These are phyloP conservation scores for Zootoca vivipara DNA, from an alignment of 2,113 vertebrate genomes.

Conservation along the genomic window DNA sequence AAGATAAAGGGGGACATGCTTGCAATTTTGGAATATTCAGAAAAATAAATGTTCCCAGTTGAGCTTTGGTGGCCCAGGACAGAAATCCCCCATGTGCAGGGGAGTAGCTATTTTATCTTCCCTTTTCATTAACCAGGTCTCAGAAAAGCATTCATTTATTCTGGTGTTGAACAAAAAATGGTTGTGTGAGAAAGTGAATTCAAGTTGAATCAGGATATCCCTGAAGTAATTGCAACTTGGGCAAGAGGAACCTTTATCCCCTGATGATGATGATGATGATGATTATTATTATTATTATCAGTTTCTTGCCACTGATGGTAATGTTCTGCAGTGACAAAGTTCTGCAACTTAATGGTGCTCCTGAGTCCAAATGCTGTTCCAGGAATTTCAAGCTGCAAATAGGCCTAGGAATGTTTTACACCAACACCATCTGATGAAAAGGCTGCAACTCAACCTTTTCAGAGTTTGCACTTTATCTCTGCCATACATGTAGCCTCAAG, in stretches of 20 bases:
- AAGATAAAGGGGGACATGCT: neutral
- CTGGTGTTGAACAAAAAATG: neutral
- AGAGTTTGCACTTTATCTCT: neutral
- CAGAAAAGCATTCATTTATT: neutral
- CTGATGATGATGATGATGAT: too few species aligned
- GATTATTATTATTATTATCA: neutral
- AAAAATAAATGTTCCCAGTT: too few species aligned
- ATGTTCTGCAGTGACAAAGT: neutral
- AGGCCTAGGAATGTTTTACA: neutral
- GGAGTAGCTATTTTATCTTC: neutral
- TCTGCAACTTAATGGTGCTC: neutral
- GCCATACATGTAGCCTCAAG: neutral
- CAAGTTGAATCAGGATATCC: neutral
- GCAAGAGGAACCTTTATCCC: neutral
- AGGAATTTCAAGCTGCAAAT: neutral
- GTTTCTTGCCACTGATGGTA: neutral
- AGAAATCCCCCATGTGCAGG: too few species aligned
- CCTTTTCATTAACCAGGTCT: neutral
- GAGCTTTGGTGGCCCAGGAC: too few species aligned
- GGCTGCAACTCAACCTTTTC: neutral
- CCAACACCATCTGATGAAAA: neutral
- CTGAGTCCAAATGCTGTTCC: neutral
- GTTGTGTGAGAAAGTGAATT: too few species aligned
- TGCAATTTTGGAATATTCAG: too few species aligned
- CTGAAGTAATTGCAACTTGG: neutral